phyloP scores from a whole-genome alignment of 2,113 vertebrate genomes.

The Charina bottae region DNA sequence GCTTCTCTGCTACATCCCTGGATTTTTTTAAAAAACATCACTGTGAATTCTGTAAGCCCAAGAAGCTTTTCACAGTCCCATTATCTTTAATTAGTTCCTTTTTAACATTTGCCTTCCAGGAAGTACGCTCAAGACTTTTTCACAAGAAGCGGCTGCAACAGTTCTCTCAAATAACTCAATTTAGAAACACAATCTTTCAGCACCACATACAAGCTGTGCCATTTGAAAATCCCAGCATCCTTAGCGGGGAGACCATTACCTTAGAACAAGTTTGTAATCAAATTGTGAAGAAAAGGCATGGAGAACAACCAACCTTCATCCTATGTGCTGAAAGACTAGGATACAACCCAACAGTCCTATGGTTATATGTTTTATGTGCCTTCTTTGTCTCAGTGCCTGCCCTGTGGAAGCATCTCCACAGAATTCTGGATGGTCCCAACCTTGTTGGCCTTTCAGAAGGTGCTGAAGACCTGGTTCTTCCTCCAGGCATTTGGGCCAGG shows the following conservation, averaged over 20 bases:
- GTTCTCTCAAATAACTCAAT: neutral
- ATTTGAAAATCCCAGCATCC: neutral
- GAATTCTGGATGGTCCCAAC: too few relatives aligned
- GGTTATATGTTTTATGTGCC: too few relatives aligned
- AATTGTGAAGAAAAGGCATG: neutral
- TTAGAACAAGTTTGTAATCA: neutral
- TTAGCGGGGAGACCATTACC: neutral
- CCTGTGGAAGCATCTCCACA: too few relatives aligned
- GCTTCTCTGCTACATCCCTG: neutral
- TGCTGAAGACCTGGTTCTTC: too few relatives aligned
- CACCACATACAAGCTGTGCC: neutral
- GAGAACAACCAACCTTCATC: neutral
- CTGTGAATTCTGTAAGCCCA: neutral
- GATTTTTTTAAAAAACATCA: neutral
- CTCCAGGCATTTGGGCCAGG: too few relatives aligned
- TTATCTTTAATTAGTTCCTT: neutral
- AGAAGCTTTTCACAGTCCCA: neutral
- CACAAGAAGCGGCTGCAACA: neutral
- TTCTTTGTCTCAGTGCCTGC: too few relatives aligned
- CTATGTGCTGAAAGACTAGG: neutral
- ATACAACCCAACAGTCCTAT: neutral
- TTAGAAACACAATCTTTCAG: neutral
- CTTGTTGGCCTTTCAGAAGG: too few relatives aligned
- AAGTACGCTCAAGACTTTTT: neutral
- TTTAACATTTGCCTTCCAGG: neutral